Percentiles rank a stretch among this genome's conserved stretches.
These are phyloP conservation scores for Drosophila teissieri DNA, from an alignment of 1,140 invertebrate genomes.

Conservation along the genomic window DNA sequence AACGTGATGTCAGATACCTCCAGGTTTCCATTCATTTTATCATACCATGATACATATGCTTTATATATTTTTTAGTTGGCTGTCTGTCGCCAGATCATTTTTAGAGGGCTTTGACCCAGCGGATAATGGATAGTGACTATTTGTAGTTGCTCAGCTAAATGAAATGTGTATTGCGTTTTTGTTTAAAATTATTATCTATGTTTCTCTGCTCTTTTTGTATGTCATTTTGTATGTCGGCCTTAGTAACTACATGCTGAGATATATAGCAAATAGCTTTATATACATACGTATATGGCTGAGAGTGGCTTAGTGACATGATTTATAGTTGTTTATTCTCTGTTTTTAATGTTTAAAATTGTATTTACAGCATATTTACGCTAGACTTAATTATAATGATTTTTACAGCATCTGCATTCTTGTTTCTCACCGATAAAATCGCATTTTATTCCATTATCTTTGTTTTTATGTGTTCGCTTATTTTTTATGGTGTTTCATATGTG, in stretches of 20 bases:
- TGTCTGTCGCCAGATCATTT: constrained; percentile 33
- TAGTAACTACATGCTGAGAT: constrained; percentile 29
- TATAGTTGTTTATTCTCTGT: constrained; percentile 53
- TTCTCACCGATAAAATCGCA: constrained; percentile 70
- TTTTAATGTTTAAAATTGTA: constrained; percentile 76
- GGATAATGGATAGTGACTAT: constrained; percentile 32
- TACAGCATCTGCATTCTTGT: constrained; percentile 67
- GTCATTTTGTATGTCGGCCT: constrained; percentile 6
- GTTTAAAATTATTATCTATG: constrained; percentile 9
- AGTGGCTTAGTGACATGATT: constrained; percentile 48
- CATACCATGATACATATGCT: constrained; percentile 23
- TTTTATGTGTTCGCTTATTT: constrained; percentile 32
- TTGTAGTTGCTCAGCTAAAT: constrained; percentile 34
- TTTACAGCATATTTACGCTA: constrained; percentile 71
- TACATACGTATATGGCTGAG: constrained; percentile 40
- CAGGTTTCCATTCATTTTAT: constrained; percentile 13
- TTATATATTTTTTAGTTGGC: constrained; percentile 21
- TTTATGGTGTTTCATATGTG: constrained; percentile 46
- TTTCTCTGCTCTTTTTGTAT: constrained; percentile 9
- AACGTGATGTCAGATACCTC: constrained; percentile 57
- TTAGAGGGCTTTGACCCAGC: constrained; percentile 25
- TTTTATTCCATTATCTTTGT: constrained; percentile 39
- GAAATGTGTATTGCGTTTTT: constrained; percentile 23
- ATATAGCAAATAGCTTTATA: constrained; percentile 29
- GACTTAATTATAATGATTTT: constrained; percentile 72